Conservation (phyloP, 2,797 vertebrate species). For the Pteronotus mesoamericanus region DNA sequence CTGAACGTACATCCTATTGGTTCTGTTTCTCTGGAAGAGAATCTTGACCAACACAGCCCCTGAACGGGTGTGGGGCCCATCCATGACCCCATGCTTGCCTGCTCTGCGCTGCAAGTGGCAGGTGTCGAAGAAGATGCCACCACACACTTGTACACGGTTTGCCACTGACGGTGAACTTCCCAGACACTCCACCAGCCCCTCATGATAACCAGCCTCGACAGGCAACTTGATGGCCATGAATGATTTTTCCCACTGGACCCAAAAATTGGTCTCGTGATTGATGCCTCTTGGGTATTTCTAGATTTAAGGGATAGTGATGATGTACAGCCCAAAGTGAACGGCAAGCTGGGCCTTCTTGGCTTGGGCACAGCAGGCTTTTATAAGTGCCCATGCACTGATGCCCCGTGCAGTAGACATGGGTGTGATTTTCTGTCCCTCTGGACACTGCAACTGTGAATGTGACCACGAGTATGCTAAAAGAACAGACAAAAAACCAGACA, state of each 20-base stretch:
- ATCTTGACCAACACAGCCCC: neutral
- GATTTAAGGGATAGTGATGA: neutral
- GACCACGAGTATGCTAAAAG: neutral
- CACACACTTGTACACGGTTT: neutral
- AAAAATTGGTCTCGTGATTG: neutral
- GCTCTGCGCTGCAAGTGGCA: neutral
- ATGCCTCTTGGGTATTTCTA: neutral
- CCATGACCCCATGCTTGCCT: neutral
- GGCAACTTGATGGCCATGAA: neutral
- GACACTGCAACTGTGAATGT: neutral
- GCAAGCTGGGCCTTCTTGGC: too few species aligned
- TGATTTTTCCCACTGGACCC: neutral
- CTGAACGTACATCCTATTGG: neutral
- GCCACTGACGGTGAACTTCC: neutral
- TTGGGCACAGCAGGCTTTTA: neutral
- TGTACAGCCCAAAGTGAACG: neutral
- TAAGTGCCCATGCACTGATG: neutral
- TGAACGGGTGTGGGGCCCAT: too few species aligned
- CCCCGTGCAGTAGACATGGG: neutral
- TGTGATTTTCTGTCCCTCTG: neutral
- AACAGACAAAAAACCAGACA: neutral
- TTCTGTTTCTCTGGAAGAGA: neutral
- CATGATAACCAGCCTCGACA: neutral
- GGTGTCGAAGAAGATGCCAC: neutral
- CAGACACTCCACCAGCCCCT: neutral